These are phyloP conservation scores for Acanthornis magna DNA, from an alignment of 2,797 vertebrate genomes.

Conservation along the genomic window DNA sequence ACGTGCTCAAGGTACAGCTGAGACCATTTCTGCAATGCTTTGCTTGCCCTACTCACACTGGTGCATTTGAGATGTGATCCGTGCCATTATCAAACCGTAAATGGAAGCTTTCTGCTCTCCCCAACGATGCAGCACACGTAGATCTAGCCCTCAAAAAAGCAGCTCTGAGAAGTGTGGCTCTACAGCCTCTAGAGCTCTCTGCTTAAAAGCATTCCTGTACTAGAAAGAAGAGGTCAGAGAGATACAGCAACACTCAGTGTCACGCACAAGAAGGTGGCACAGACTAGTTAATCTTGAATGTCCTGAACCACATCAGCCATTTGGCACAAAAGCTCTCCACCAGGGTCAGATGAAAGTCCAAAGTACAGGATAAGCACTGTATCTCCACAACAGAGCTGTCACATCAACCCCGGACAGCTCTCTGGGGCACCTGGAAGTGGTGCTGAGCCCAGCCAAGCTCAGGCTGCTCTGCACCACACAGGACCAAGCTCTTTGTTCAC, in stretches of 20 bases:
- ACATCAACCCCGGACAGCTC: not conserved
- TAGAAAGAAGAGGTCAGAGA: not conserved
- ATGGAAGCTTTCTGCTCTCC: not conserved
- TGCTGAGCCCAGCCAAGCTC: not conserved
- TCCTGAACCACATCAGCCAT: not conserved
- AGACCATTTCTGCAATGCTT: not conserved
- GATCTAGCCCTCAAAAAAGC: not conserved
- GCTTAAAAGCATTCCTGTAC: conserved; percentile 23
- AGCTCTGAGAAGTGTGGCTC: not conserved
- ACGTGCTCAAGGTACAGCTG: not conserved
- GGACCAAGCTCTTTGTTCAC: not conserved
- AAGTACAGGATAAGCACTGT: not conserved
- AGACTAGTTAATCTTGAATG: not conserved
- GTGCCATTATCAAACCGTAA: not conserved
- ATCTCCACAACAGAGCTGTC: not conserved
- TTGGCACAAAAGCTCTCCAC: not conserved
- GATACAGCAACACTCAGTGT: not conserved
- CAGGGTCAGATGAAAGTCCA: not conserved
- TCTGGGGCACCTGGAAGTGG: not conserved
- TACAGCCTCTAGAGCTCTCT: not conserved
- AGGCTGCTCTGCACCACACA: not conserved
- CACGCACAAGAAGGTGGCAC: not conserved
- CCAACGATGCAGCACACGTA: not conserved
- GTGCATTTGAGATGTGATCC: not conserved
- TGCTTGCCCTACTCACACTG: not conserved